Base-by-base conservation (phyloP, 1,140 invertebrate species). In the Ostrea denselamellosa region DNA sequence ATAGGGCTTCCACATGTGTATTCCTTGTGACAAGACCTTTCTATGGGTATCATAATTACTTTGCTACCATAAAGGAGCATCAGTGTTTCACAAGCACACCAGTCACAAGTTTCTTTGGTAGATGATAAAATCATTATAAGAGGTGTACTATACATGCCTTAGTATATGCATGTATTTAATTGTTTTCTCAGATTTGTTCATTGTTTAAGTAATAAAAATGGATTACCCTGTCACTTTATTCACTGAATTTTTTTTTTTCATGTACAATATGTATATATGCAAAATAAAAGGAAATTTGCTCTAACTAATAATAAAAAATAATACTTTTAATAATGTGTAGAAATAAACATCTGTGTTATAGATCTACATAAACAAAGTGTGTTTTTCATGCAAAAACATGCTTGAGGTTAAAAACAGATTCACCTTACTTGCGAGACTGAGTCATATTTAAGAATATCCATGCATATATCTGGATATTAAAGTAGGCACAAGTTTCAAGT, bases 251-350 rank as follows among this genome's bases (percentile, higher is more conserved):
- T 19, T 62, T 62, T 62, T 62, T n/a, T 7, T 0, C n/a, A 62
- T 58, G 4, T 58, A 58, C 4, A n/a, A n/a, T n/a, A 58, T 12
- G 19, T 58, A 58, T 19, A 19, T 0, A 62, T 62, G 56, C 19
- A 17, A 58, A 12, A 62, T 19, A 19, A 19, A 58, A 58, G 19
- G 9, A 58, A 14, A 58, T 10, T 58, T 58, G 19, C 34, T 44
- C 34, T 19, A 58, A 58, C 10, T 58, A 19, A 19, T 5, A 58
- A 58, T 14, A 58, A 58, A 58, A 58, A 58, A 7, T 62, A 62
- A 62, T 62, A 62, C 14, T 62, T 62, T 62, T 62, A 19, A 62
- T 62, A n/a, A 62, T 62, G 56, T 62, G 56, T 62, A 62, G 56
- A 19, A 62, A 62, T 62, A 62, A 62, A 62, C n/a, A 62, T 62